Evolutionary conservation across 2,797 vertebrate genomes (phyloP), one percentile per base, ranked within the genome.

Genomic region (Hirundo rustica): DNA sequence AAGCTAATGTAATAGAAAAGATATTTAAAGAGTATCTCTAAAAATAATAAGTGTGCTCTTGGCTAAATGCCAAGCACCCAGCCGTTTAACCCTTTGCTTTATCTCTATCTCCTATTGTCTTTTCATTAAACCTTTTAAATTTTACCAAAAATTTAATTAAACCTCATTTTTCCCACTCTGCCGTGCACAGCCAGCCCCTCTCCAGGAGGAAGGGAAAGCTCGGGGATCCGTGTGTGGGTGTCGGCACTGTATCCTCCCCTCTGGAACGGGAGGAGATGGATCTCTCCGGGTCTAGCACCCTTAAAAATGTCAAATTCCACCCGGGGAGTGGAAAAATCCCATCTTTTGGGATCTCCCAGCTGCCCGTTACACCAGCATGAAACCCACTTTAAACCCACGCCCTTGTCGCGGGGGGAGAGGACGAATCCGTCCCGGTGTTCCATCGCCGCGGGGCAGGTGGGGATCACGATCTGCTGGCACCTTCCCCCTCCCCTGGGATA

Each of bases 221-320:
- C 0, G 0, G 18, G 5, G 32, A 61, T 25, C 22, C 34, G 2
- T n/a, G 38, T 0, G 1, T 2, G 16, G 0, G 11, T 29, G 29
- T 38, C 15, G 3, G 55, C 60, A 7, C 9, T 19, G 57, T 6
- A 5, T 21, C 16, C 11, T 45, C 34, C 18, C 27, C n/a, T 64
- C 71, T 62, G n/a, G 30, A 54, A 73, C 2, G 2, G 40, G 14
- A 45, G 16, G 7, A n/a, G 22, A 15, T 3, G 17, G 65, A 20
- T 40, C 10, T 27, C 40, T 64, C 45, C 2, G 18, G 29, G 25
- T 82, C 60, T 8, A 27, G 10, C 10, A n/a, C 14, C 47, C 38
- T 51, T 48, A 60, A 64, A 66, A 70, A 53, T n/a, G 21, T 9
- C n/a, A 13, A 15, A 27, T 53, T 67, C 44, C n/a, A 22, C 48